Conservation (phyloP, 1,140 invertebrate species). For the Dendrolimus kikuchii region DNA sequence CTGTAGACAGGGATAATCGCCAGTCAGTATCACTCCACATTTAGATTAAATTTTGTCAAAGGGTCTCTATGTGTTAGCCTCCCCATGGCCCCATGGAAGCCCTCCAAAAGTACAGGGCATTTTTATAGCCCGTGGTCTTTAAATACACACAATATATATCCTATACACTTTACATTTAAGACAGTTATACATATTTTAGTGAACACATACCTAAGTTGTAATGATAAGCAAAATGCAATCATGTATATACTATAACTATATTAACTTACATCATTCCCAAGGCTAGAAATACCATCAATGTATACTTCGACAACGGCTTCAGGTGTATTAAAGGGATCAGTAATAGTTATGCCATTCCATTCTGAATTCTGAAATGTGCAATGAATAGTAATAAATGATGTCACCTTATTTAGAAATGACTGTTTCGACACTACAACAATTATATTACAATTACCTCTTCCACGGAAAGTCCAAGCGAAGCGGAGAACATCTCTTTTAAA, state of each 20-base stretch:
- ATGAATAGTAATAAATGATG: too few species aligned
- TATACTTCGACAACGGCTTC: constrained; percentile 83
- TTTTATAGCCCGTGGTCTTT: too few species aligned
- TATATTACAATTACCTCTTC: constrained; percentile 55
- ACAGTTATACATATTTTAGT: background rate
- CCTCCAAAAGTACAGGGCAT: too few species aligned
- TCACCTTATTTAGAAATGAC: too few species aligned
- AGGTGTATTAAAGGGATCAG: constrained; percentile 83
- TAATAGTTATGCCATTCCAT: constrained; percentile 81
- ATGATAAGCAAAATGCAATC: background rate
- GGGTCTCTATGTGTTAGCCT: too few species aligned
- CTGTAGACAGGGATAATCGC: too few species aligned
- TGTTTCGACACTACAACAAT: too few species aligned
- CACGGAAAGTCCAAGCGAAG: constrained; percentile 79
- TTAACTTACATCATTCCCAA: constrained; percentile 54
- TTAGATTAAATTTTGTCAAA: too few species aligned
- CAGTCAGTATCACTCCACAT: too few species aligned
- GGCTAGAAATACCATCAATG: constrained; percentile 78
- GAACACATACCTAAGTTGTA: background rate
- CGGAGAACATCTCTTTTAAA: constrained; percentile 81
- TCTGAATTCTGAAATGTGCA: constrained; percentile 72
- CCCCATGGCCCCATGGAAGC: too few species aligned
- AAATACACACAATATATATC: too few species aligned
- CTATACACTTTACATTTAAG: too few species aligned
- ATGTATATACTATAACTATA: constrained; percentile 2